These are phyloP conservation scores for Malachius bipustulatus DNA, from an alignment of 2,888 invertebrate genomes.

Conservation along the genomic window DNA sequence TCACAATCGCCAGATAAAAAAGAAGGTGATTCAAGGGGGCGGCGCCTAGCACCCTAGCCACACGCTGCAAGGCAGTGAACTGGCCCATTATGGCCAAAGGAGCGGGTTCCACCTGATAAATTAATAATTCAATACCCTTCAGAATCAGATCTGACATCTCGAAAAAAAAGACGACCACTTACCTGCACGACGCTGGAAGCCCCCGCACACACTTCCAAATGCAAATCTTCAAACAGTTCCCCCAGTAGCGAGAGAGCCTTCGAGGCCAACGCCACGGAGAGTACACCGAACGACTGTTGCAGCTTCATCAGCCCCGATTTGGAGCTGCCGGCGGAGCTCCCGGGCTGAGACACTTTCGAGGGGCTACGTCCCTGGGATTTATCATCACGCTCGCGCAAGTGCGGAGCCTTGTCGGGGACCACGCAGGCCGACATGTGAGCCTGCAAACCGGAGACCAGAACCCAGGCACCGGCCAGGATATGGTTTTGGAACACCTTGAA, in stretches of 20 bases:
- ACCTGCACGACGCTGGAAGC: conserved; percentile 26
- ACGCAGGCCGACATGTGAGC: conserved; percentile 56
- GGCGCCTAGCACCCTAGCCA: conserved; percentile 55
- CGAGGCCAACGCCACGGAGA: conserved; percentile 80
- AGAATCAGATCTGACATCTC: not conserved
- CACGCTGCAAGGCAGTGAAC: conserved; percentile 56
- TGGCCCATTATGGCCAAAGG: conserved; percentile 52
- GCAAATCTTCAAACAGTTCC: conserved; percentile 63
- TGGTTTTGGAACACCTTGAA: conserved; percentile 76
- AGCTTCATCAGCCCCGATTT: conserved; percentile 61
- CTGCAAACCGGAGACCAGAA: conserved; percentile 76
- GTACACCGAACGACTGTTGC: conserved; percentile 79
- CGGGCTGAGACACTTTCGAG: no score
- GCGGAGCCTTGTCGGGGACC: conserved; percentile 35
- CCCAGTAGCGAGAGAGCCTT: conserved; percentile 69
- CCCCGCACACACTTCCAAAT: conserved; percentile 52
- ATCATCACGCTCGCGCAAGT: conserved; percentile 39
- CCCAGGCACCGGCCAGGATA: conserved; percentile 78
- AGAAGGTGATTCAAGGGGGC: conserved; percentile 72
- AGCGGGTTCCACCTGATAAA: conserved; percentile 42
- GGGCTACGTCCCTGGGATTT: conserved; percentile 49
- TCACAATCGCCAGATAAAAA: conserved; percentile 77
- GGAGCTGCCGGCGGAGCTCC: conserved; percentile 42
- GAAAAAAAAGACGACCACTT: not conserved
- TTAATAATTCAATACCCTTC: conserved; percentile 4